phyloP scores from a whole-genome alignment of 2,113 vertebrate species.

The Struthidea cinerea region DNA sequence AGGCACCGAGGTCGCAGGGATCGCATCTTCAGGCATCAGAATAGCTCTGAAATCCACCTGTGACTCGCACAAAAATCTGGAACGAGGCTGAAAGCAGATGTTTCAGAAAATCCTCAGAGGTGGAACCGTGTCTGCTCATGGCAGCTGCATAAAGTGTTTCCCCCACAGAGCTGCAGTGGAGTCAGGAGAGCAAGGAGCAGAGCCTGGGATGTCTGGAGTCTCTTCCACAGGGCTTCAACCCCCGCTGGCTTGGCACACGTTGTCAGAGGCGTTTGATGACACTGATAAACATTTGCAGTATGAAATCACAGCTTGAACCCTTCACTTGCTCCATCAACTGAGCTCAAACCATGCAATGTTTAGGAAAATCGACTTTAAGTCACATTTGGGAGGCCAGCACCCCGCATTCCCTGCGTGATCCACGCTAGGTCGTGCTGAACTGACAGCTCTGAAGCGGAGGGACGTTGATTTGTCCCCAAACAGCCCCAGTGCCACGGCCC shows the following conservation, averaged over 20 bases:
- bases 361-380: neutral
- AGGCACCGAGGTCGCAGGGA: neutral
- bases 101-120: neutral
- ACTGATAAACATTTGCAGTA: neutral
- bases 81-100: neutral
- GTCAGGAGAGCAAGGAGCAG: neutral
- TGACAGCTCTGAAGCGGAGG: neutral
- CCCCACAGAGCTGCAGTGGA: neutral
- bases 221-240: neutral
- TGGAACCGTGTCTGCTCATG: neutral
- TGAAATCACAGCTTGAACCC: neutral
- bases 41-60: neutral
- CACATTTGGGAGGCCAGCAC: neutral
- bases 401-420: neutral
- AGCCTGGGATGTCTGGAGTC: neutral
- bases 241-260: neutral
- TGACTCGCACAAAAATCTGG: neutral
- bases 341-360: neutral
- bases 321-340: neutral
- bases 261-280: neutral
- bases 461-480: neutral
- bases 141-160: neutral
- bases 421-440: rapidly evolving
- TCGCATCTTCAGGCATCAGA: neutral
- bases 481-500: neutral